phyloP scores from a whole-genome alignment of 2,888 invertebrate genomes.

The Callyntrura sp. region DNA sequence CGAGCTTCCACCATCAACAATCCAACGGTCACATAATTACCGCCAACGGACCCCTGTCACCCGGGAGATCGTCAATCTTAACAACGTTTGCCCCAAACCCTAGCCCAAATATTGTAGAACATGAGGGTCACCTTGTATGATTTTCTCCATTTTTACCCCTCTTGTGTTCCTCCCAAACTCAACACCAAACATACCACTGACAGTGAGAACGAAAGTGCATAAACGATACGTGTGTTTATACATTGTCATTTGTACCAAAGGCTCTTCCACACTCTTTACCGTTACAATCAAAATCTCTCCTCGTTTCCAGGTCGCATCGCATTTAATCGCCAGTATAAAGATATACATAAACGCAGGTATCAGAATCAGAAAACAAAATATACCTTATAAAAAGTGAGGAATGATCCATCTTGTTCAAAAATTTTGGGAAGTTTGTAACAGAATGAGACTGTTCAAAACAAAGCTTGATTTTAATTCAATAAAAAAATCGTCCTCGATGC shows the following conservation, averaged over 20 bases:
- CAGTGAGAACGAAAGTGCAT: neutral
- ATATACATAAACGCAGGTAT: neutral
- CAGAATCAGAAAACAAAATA: neutral
- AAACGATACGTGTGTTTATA: neutral
- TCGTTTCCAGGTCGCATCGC: neutral
- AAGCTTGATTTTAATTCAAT: neutral
- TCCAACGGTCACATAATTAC: conserved; percentile 83
- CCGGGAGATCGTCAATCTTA: conserved; percentile 84
- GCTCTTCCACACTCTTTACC: neutral
- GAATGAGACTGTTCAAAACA: conserved; percentile 37
- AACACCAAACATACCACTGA: conserved; percentile 1
- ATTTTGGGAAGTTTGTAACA: conserved; percentile 3
- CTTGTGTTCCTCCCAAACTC: conserved; percentile 53
- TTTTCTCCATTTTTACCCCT: conserved; percentile 47
- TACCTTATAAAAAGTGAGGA: conserved; percentile 11
- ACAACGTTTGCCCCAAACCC: conserved; percentile 85
- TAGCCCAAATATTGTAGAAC: conserved; percentile 84
- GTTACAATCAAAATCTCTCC: neutral
- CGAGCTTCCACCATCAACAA: conserved; percentile 86
- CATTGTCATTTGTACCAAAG: conserved; percentile 1
- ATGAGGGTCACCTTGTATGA: conserved; percentile 85
- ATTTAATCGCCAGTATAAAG: too few species aligned
- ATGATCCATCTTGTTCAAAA: conserved; percentile 10
- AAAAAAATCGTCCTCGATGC: neutral
- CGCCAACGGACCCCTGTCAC: conserved; percentile 82